These are phyloP conservation scores for Poecilia latipinna DNA, from an alignment of 2,113 vertebrate genomes.

Conservation along the genomic window DNA sequence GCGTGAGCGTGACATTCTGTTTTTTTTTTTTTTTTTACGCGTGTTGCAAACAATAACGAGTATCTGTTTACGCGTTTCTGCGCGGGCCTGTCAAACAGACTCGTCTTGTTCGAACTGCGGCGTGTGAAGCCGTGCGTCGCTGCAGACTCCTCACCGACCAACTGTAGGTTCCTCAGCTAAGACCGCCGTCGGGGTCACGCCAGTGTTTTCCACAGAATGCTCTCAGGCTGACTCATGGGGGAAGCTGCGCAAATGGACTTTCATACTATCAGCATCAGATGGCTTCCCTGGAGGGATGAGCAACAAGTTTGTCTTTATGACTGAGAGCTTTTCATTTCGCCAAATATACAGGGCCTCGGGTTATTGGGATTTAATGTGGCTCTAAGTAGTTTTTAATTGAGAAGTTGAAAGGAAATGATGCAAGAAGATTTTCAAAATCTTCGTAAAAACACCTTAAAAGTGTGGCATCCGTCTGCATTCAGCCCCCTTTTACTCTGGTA, in stretches of 20 bases:
- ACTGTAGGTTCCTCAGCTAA: slow-evolving; percentile 34
- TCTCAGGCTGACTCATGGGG: slow-evolving; percentile 40
- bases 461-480: not conserved
- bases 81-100: not conserved
- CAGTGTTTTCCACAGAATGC: slow-evolving; percentile 54
- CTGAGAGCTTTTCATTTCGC: not conserved
- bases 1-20: not conserved
- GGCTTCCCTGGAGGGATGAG: slow-evolving; percentile 28
- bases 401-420: not conserved
- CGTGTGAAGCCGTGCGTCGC: not conserved
- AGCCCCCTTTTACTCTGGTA: not conserved
- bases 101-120: not conserved
- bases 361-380: not conserved
- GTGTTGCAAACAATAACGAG: not conserved
- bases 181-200: slow-evolving; percentile 47
- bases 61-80: not conserved
- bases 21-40: not conserved
- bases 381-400: not conserved
- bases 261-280: slow-evolving; percentile 25
- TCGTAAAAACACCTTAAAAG: not conserved
- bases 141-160: slow-evolving; percentile 32
- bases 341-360: not conserved
- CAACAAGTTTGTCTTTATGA: not conserved
- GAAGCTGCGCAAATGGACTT: slow-evolving; percentile 55
- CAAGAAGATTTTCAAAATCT: not conserved